Evolutionary conservation across 37 sponge, comb jelly and placozoan species (phyloP).

Genomic region (Cliona cf. orientalis): DNA sequence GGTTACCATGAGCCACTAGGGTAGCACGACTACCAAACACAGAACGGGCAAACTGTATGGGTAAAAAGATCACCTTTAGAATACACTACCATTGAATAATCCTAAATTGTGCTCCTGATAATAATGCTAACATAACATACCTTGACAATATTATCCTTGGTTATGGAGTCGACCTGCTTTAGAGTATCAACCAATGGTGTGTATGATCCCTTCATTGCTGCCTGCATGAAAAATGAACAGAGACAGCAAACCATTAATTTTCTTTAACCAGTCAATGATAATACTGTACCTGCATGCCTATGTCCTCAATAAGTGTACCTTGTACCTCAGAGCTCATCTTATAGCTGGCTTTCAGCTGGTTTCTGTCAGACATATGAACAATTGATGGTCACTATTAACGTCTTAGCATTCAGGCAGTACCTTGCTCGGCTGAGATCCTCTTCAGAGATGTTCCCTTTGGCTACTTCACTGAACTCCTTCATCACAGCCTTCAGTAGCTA

Average conservation of each 20-base stretch:
- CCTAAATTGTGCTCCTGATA: neutral
- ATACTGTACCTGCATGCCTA: conserved; percentile 60
- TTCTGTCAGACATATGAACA: conserved; percentile 46
- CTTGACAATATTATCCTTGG: conserved; percentile 63
- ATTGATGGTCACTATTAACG: no score
- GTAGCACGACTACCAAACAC: conserved; percentile 64
- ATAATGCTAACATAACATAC: conserved; percentile 7
- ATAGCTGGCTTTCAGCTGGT: conserved; percentile 71
- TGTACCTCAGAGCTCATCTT: conserved; percentile 63
- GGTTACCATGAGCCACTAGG: conserved; percentile 60
- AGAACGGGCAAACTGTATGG: conserved; percentile 49
- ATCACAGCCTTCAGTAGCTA: conserved; percentile 68
- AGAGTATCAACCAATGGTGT: conserved; percentile 36
- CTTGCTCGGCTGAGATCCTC: conserved; percentile 74
- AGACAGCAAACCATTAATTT: neutral
- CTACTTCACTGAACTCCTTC: conserved; percentile 73
- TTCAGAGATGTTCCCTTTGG: conserved; percentile 45
- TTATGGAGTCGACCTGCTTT: conserved; percentile 49
- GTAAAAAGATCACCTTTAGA: neutral
- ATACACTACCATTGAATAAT: neutral
- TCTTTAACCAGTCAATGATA: neutral
- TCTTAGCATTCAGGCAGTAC: no score
- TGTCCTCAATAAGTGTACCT: conserved; percentile 24
- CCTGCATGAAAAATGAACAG: conserved; percentile 21
- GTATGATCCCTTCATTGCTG: conserved; percentile 44